A percentile compares a stretch with the other conserved stretches of the same genome.
These are phyloP conservation scores for Zophobas atratus DNA, from an alignment of 1,140 invertebrate genomes.

Conservation along the genomic window DNA sequence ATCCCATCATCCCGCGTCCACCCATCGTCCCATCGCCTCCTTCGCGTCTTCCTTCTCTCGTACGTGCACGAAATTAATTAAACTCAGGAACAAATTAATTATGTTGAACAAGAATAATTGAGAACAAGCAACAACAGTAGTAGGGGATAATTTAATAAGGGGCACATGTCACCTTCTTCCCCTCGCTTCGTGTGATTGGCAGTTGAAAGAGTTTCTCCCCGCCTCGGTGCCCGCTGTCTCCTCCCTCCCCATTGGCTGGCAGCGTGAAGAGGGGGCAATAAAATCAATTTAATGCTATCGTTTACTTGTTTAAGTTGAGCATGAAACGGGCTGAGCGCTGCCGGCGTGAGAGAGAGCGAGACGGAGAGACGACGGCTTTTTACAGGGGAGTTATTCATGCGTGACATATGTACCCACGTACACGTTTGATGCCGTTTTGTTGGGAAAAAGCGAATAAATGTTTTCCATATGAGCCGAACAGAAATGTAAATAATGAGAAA, in stretches of 20 bases:
- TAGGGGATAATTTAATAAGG: conserved; percentile 50
- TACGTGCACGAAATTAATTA: conserved; percentile 54
- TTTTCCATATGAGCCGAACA: conserved; percentile 34
- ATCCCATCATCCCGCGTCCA: too few species aligned
- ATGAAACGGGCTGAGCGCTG: conserved; percentile 45
- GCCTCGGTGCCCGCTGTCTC: conserved; percentile 54
- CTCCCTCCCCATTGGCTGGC: conserved; percentile 58
- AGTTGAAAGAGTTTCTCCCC: conserved; percentile 55
- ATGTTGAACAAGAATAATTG: conserved; percentile 54
- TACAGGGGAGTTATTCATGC: conserved; percentile 38
- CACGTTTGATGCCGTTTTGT: neutral
- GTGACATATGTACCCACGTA: conserved; percentile 31
- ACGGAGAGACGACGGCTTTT: conserved; percentile 13
- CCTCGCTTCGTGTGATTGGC: conserved; percentile 53
- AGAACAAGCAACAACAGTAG: conserved; percentile 43
- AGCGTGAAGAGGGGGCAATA: conserved; percentile 60
- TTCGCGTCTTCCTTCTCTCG: too few species aligned
- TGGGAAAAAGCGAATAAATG: conserved; percentile 35
- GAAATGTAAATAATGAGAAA: conserved; percentile 48
- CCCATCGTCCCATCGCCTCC: too few species aligned
- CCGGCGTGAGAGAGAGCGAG: conserved; percentile 33
- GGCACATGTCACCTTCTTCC: conserved; percentile 45
- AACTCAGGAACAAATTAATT: conserved; percentile 57
- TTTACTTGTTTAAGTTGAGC: conserved; percentile 57
- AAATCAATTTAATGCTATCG: conserved; percentile 63